Percentiles rank a stretch among this genome's conserved stretches.
These are phyloP conservation scores for Xylocopa sonorina DNA, from an alignment of 1,140 invertebrate species.

Conservation along the genomic window DNA sequence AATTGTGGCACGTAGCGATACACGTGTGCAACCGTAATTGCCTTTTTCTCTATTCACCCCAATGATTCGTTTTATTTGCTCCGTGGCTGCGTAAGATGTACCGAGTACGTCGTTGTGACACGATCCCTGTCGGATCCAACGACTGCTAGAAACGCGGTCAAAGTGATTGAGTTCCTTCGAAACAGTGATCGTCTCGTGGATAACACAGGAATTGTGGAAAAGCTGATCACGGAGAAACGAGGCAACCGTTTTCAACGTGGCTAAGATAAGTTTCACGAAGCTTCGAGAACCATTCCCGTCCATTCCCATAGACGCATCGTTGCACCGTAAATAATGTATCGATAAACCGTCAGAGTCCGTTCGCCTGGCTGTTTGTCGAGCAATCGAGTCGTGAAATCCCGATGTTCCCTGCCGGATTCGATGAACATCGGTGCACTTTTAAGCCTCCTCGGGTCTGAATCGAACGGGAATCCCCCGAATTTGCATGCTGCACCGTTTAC, in stretches of 20 bases:
- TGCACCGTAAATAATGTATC: neutral
- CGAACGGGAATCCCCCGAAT: slow-evolving; percentile 51
- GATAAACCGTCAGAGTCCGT: neutral
- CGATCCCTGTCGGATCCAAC: neutral
- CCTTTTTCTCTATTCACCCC: neutral
- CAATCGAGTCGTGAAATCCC: slow-evolving; percentile 4
- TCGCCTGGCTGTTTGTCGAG: neutral
- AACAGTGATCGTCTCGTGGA: slow-evolving; percentile 10
- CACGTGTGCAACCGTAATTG: neutral
- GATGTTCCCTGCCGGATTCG: neutral
- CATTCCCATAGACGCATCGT: neutral
- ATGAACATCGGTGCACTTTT: slow-evolving; percentile 33
- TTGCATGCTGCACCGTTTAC: slow-evolving; percentile 50
- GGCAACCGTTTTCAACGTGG: neutral
- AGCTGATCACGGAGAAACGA: neutral
- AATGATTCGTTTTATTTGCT: neutral
- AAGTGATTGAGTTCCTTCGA: slow-evolving; percentile 27
- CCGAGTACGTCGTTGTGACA: neutral
- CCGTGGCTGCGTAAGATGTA: neutral
- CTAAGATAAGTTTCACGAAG: slow-evolving; percentile 37
- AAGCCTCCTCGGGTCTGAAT: slow-evolving; percentile 32
- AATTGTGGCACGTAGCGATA: neutral
- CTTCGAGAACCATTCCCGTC: neutral
- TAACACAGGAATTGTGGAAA: neutral
- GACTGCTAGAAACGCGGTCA: neutral